Evolutionary conservation across 2,797 vertebrate species (phyloP).

Genomic region (Selene dorsalis): DNA sequence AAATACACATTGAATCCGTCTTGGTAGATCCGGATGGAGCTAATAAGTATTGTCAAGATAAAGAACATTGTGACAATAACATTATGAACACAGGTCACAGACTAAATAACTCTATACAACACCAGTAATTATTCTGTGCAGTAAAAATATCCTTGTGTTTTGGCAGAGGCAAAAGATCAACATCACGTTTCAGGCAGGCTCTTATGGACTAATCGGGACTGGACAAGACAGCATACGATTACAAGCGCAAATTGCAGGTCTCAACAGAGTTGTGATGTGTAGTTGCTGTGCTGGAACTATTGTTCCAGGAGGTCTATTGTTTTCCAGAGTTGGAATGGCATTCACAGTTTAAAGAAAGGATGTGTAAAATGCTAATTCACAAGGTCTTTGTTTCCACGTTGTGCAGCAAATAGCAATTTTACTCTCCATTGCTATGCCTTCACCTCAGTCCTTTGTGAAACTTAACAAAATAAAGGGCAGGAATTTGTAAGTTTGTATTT

Average conservation of each 20-base stretch:
- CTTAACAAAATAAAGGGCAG: neutral
- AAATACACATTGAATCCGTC: constrained; percentile 4
- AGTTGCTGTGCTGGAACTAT: constrained; percentile 52
- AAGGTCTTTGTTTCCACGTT: constrained; percentile 44
- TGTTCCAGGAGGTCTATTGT: constrained; percentile 59
- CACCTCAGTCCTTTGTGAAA: neutral
- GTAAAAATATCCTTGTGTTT: constrained; percentile 46
- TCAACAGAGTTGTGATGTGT: constrained; percentile 56
- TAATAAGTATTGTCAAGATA: constrained; percentile 65
- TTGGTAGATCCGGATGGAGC: constrained; percentile 36
- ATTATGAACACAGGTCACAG: constrained; percentile 50
- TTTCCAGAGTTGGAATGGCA: constrained; percentile 52
- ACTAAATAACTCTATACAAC: constrained; percentile 54
- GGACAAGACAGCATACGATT: constrained; percentile 71
- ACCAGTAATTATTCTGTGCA: constrained; percentile 58
- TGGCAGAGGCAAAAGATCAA: constrained; percentile 32
- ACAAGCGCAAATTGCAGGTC: constrained; percentile 70
- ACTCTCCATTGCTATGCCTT: constrained; percentile 12
- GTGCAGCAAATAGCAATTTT: constrained; percentile 19
- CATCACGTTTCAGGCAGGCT: constrained; percentile 19
- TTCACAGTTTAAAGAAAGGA: constrained; percentile 50
- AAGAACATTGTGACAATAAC: constrained; percentile 59
- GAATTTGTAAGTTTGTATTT: constrained; percentile 22
- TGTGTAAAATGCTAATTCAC: constrained; percentile 58
- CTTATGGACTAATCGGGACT: constrained; percentile 31